phyloP scores from a whole-genome alignment of 2,888 invertebrate genomes.

The Capitulum mitella region DNA sequence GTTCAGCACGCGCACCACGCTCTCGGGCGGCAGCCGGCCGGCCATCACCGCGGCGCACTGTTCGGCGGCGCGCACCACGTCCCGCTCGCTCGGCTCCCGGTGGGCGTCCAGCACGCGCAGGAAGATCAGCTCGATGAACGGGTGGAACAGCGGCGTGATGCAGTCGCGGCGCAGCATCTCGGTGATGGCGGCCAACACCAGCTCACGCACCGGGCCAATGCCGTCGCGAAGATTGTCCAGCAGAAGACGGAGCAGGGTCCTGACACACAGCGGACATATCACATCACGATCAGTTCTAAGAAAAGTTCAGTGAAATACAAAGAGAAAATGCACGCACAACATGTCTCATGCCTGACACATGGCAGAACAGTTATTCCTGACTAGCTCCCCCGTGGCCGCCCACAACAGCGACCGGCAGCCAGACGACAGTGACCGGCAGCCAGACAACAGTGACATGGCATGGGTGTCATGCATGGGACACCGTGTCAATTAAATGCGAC shows the following conservation, averaged over 20 bases:
- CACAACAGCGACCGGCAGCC: too few species aligned
- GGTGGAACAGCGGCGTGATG: conserved; percentile 69
- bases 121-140: conserved; percentile 83
- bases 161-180: conserved; percentile 74
- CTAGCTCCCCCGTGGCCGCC: too few species aligned
- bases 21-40: conserved; percentile 67
- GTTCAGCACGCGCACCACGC: conserved; percentile 64
- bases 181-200: conserved; percentile 70
- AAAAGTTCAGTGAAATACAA: too few species aligned
- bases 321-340: too few species aligned
- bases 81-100: conserved; percentile 50
- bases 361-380: too few species aligned
- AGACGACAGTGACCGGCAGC: too few species aligned
- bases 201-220: conserved; percentile 47
- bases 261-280: too few species aligned
- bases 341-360: too few species aligned
- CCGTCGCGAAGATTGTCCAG: conserved; percentile 63
- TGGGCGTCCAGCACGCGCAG: conserved; percentile 83
- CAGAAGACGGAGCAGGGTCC: conserved; percentile 57
- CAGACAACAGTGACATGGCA: too few species aligned
- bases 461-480: too few species aligned
- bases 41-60: conserved; percentile 59
- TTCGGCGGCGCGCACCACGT: conserved; percentile 68
- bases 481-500: too few species aligned
- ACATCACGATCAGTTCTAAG: too few species aligned